Conservation (phyloP, 64 coral and sea anemone genomes). For the Dendrophyllia cribrosa region DNA sequence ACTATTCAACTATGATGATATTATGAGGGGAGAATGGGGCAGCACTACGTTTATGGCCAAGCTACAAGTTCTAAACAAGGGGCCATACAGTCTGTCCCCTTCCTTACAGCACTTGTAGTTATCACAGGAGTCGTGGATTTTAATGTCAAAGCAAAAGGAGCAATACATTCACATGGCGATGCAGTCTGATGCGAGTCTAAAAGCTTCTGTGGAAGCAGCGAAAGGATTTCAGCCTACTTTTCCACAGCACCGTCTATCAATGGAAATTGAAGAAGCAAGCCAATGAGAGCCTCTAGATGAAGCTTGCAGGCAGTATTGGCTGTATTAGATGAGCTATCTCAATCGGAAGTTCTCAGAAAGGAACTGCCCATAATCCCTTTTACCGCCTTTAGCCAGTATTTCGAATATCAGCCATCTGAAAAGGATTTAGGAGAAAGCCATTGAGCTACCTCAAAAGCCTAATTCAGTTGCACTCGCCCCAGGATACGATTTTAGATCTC, state of each 20-base stretch:
- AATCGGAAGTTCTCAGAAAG: slow-evolving; percentile 11
- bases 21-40: no score
- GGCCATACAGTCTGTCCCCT: background rate
- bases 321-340: slow-evolving; percentile 16
- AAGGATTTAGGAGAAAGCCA: background rate
- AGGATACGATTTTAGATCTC: background rate
- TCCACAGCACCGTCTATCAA: no score
- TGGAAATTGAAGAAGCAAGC: no score
- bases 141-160: slow-evolving; percentile 33
- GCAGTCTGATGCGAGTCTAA: slow-evolving; percentile 1
- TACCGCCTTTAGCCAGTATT: slow-evolving; percentile 1
- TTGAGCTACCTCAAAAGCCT: slow-evolving; percentile 23
- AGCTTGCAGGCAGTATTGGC: slow-evolving; percentile 13
- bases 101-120: background rate
- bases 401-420: slow-evolving; percentile 17
- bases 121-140: background rate
- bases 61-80: no score
- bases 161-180: slow-evolving; percentile 13
- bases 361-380: slow-evolving; percentile 9
- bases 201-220: background rate
- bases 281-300: no score
- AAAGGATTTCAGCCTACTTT: no score
- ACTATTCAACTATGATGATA: no score
- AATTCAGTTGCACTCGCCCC: slow-evolving; percentile 25
- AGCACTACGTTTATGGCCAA: no score